Conservation (phyloP, 1,140 invertebrate species). For the Drosophila burlai region DNA sequence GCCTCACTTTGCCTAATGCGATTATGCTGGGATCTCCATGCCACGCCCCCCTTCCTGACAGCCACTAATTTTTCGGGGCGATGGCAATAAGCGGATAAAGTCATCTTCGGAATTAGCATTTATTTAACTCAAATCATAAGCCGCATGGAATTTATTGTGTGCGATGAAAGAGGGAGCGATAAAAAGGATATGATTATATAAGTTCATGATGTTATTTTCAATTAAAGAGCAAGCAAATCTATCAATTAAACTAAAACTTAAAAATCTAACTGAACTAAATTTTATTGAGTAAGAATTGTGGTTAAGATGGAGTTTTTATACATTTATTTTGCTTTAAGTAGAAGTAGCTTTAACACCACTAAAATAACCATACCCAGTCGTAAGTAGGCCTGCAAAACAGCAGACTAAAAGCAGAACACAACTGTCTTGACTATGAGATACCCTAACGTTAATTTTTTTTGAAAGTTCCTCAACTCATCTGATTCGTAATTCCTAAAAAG, state of each 20-base stretch:
- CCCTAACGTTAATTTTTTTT: not conserved
- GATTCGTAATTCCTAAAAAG: not conserved
- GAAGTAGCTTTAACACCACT: not conserved
- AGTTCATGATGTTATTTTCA: not conserved
- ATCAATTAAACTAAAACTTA: not conserved
- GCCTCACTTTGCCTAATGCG: conserved; percentile 67
- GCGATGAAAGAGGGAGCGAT: not conserved
- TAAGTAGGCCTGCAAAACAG: not conserved
- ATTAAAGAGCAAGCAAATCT: not conserved
- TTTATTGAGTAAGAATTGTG: not conserved
- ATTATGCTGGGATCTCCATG: conserved; percentile 44
- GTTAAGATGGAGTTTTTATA: not conserved
- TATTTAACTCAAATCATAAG: conserved; percentile 14
- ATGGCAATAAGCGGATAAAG: conserved; percentile 14
- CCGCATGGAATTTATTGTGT: not conserved
- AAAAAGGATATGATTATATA: not conserved
- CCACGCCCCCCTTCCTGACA: not conserved
- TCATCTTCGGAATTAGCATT: conserved; percentile 16
- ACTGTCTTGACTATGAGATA: not conserved
- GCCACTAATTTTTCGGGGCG: conserved; percentile 5
- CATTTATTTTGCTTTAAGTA: not conserved
- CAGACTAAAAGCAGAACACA: not conserved
- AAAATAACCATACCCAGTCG: not conserved
- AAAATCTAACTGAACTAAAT: not conserved
- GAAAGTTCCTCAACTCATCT: not conserved